Percentiles rank a stretch among this genome's conserved stretches.
phyloP scores from a whole-genome alignment of 1,140 invertebrate genomes.

The Trialeurodes vaporariorum region DNA sequence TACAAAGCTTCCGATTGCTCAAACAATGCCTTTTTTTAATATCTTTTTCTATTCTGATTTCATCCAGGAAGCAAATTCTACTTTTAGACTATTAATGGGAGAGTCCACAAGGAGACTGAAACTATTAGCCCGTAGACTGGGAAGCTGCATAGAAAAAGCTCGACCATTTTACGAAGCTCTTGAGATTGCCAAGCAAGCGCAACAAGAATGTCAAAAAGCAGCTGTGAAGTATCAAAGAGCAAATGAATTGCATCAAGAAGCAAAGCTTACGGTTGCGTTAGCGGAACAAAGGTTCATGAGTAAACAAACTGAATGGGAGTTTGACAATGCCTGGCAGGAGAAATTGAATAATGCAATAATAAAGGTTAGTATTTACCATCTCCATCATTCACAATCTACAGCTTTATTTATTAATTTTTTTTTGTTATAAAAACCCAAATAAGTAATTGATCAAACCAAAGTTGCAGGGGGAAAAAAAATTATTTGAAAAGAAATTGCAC shows the following conservation, averaged over 20 bases:
- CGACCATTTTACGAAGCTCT: slow-evolving; percentile 81
- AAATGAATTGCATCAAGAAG: slow-evolving; percentile 81
- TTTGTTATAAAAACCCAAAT: too few relatives aligned
- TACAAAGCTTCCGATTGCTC: too few relatives aligned
- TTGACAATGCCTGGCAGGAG: slow-evolving; percentile 94
- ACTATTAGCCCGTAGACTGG: slow-evolving; percentile 66
- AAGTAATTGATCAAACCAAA: too few relatives aligned
- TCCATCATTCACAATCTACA: neutral
- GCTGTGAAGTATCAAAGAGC: slow-evolving; percentile 86
- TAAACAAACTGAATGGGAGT: slow-evolving; percentile 67
- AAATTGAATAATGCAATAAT: slow-evolving; percentile 93
- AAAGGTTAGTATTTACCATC: slow-evolving; percentile 48
- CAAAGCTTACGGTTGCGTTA: slow-evolving; percentile 84
- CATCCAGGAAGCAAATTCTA: slow-evolving; percentile 73
- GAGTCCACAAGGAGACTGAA: slow-evolving; percentile 78
- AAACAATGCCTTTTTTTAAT: too few relatives aligned
- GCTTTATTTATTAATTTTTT: too few relatives aligned
- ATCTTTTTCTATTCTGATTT: too few relatives aligned
- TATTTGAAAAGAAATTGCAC: too few relatives aligned
- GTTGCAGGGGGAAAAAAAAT: too few relatives aligned
- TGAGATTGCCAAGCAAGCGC: slow-evolving; percentile 52
- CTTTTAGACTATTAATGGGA: slow-evolving; percentile 68
- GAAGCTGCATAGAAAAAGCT: slow-evolving; percentile 72
- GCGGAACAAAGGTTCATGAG: slow-evolving; percentile 79
- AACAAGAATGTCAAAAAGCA: slow-evolving; percentile 74